These are phyloP conservation scores for Hypothenemus hampei DNA, from an alignment of 1,140 invertebrate genomes.

Conservation along the genomic window DNA sequence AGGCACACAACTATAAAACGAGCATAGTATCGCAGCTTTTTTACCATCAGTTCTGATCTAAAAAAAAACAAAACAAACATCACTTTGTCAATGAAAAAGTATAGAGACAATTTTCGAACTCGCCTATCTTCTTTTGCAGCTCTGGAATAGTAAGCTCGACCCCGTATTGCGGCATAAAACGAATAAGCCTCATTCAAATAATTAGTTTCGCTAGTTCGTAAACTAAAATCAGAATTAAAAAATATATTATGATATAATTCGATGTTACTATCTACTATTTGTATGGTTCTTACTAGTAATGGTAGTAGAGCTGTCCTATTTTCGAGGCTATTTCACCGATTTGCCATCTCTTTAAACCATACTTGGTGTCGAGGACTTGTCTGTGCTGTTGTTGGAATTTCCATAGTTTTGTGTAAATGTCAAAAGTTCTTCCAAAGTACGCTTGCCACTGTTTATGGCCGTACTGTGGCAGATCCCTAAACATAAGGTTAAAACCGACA, in stretches of 20 bases:
- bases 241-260: too few relatives aligned
- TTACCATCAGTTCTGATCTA: conserved; percentile 93
- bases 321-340: conserved; percentile 98
- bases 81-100: background rate
- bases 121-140: conserved; percentile 88
- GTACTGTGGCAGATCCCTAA: conserved; percentile 91
- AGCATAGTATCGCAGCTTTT: conserved; percentile 94
- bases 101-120: background rate
- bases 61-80: background rate
- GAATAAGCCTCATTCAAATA: conserved; percentile 94
- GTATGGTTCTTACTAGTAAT: conserved; percentile 86
- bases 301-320: conserved; percentile 98
- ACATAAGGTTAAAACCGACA: too few relatives aligned
- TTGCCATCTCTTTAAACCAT: conserved; percentile 95
- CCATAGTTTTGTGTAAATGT: conserved; percentile 98
- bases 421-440: conserved; percentile 95
- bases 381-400: conserved; percentile 98
- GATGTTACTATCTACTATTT: too few relatives aligned
- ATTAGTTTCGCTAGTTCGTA: conserved; percentile 92
- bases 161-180: conserved; percentile 93
- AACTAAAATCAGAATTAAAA: conserved; percentile 52
- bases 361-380: conserved; percentile 86
- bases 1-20: conserved; percentile 95
- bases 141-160: conserved; percentile 90
- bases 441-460: conserved; percentile 98